Conservation (phyloP, 2,797 vertebrate species). For the Eurystomus glaucurus region DNA sequence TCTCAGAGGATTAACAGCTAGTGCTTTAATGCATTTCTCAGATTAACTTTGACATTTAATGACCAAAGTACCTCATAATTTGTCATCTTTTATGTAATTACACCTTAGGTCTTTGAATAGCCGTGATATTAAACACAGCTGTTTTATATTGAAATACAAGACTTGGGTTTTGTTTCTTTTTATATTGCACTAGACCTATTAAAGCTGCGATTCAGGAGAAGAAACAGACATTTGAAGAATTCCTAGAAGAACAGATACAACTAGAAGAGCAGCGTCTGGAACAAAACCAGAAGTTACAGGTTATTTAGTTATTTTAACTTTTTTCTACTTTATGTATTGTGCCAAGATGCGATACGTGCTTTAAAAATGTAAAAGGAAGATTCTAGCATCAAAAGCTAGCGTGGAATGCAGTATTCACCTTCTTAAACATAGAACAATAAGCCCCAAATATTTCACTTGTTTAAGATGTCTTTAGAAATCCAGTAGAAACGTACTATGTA, state of each 20-base stretch:
- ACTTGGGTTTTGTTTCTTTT: neutral
- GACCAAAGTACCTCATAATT: neutral
- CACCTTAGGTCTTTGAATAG: neutral
- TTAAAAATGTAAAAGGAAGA: neutral
- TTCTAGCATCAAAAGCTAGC: neutral
- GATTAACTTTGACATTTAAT: neutral
- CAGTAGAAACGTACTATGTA: neutral
- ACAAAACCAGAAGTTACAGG: slow-evolving; percentile 75
- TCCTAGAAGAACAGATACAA: slow-evolving; percentile 93
- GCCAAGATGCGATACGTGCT: neutral
- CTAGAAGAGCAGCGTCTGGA: slow-evolving; percentile 90
- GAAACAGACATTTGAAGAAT: slow-evolving; percentile 93
- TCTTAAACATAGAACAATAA: neutral
- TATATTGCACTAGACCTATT: slow-evolving; percentile 87
- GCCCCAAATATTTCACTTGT: neutral
- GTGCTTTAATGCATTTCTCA: neutral
- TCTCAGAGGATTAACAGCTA: neutral
- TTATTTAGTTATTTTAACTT: slow-evolving; percentile 15
- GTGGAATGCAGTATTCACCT: neutral
- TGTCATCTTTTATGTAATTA: neutral
- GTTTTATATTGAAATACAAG: neutral
- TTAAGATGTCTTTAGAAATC: neutral
- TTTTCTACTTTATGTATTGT: neutral
- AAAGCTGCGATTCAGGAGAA: slow-evolving; percentile 84
- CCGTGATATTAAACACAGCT: neutral